Conservation (phyloP, 2,888 invertebrate genomes). For the Andricus curvator region DNA sequence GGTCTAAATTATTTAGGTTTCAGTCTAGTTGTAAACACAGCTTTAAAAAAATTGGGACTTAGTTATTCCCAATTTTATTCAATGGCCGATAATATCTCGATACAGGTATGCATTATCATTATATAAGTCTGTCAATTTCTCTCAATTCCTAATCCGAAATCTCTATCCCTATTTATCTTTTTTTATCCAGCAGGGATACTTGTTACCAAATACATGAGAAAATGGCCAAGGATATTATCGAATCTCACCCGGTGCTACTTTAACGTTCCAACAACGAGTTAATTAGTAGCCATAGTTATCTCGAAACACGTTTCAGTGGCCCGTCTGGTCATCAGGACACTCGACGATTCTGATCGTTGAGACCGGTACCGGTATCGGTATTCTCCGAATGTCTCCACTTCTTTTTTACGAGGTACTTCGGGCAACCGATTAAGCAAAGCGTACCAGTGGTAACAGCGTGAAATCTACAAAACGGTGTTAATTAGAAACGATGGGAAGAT, state of each 20-base stretch:
- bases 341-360: constrained; percentile 12
- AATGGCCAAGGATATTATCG: constrained; percentile 26
- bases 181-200: not conserved
- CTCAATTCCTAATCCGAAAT: not conserved
- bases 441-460: constrained; percentile 59
- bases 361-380: constrained; percentile 38
- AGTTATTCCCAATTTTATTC: too few relatives aligned
- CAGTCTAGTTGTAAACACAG: too few relatives aligned
- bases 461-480: constrained; percentile 59
- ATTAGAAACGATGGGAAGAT: constrained; percentile 56
- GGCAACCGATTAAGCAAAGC: constrained; percentile 56
- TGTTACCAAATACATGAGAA: not conserved
- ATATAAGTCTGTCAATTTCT: not conserved
- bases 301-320: constrained; percentile 39
- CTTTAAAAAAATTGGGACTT: too few relatives aligned
- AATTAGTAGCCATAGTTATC: constrained; percentile 39
- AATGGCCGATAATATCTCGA: too few relatives aligned
- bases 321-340: constrained; percentile 14
- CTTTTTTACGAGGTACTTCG: constrained; percentile 56
- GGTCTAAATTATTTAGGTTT: too few relatives aligned
- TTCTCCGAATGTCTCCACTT: constrained; percentile 40
- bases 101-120: too few relatives aligned
- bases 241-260: constrained; percentile 34
- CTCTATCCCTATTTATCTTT: not conserved
- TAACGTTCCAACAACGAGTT: constrained; percentile 35